Evolutionary conservation across 2,888 invertebrate genomes (phyloP).

Genomic region (Dusona sp.): DNA sequence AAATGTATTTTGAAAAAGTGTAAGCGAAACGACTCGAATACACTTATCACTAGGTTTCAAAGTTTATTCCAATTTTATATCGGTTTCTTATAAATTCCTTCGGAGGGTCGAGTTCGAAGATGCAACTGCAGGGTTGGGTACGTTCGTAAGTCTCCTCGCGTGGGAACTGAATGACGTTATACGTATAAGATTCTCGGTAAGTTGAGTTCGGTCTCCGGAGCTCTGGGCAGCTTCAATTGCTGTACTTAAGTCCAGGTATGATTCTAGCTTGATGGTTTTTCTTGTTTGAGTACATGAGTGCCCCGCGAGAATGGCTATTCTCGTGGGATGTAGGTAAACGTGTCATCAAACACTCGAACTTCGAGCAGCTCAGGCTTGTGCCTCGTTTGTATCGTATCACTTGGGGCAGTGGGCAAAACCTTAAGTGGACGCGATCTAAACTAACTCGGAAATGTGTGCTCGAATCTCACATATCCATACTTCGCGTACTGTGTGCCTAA

Average conservation of each 20-base stretch:
- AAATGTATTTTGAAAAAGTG: not conserved
- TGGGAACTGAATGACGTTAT: slow-evolving; percentile 59
- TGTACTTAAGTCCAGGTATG: slow-evolving; percentile 31
- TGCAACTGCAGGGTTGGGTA: slow-evolving; percentile 62
- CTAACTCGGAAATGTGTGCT: not conserved
- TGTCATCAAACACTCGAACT: slow-evolving; percentile 70
- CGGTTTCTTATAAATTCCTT: not conserved
- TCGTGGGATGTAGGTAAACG: slow-evolving; percentile 73
- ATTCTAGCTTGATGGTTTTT: slow-evolving; percentile 43
- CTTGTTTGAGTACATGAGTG: slow-evolving; percentile 48
- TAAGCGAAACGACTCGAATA: not conserved
- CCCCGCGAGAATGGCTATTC: slow-evolving; percentile 53
- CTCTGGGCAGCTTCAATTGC: slow-evolving; percentile 26
- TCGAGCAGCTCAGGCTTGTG: slow-evolving; percentile 9
- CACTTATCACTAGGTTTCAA: not conserved
- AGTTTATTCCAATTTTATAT: not conserved
- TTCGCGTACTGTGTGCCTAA: not conserved
- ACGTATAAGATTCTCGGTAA: slow-evolving; percentile 30
- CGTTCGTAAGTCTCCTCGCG: slow-evolving; percentile 49
- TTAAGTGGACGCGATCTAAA: slow-evolving; percentile 1
- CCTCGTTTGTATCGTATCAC: slow-evolving; percentile 26
- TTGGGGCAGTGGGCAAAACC: slow-evolving; percentile 8
- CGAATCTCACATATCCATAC: not conserved
- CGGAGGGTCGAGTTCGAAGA: slow-evolving; percentile 50
- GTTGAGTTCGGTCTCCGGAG: not conserved